phyloP scores from a whole-genome alignment of 2,797 vertebrate species.

The Hippopotamyrus pictus region DNA sequence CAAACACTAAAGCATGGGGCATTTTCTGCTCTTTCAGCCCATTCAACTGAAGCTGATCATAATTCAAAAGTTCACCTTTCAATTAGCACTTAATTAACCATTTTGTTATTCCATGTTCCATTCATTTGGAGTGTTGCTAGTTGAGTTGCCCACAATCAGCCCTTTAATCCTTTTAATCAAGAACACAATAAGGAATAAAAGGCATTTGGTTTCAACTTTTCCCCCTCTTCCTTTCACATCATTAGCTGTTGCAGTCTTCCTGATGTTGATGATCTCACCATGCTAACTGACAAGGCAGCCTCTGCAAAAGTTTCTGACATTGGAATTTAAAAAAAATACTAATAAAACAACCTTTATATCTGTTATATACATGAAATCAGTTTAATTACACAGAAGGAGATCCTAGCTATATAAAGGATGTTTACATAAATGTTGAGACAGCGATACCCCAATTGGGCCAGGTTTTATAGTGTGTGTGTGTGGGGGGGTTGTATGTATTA shows the following conservation, averaged over 20 bases:
- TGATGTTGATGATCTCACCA: background rate
- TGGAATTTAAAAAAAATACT: background rate
- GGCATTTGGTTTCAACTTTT: background rate
- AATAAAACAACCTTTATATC: background rate
- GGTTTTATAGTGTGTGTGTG: background rate
- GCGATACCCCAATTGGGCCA: background rate
- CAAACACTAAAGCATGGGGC: background rate
- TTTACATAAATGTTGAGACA: background rate
- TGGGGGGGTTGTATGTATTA: background rate
- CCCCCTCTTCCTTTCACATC: background rate
- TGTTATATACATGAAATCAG: background rate
- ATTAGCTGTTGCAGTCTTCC: background rate
- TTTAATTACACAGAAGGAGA: background rate
- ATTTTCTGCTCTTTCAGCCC: background rate
- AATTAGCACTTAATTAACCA: constrained; percentile 8
- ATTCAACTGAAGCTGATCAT: background rate
- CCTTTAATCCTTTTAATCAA: background rate
- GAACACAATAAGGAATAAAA: background rate
- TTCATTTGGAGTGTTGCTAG: background rate
- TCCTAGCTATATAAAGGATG: background rate
- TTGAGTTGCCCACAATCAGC: background rate
- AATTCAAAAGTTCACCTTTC: background rate
- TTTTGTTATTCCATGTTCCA: background rate
- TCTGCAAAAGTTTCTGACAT: background rate
- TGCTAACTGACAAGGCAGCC: background rate